Evolutionary conservation across 2,797 vertebrate genomes (phyloP), one percentile per base, ranked within the genome.

Genomic region (Australoheros facetus): DNA sequence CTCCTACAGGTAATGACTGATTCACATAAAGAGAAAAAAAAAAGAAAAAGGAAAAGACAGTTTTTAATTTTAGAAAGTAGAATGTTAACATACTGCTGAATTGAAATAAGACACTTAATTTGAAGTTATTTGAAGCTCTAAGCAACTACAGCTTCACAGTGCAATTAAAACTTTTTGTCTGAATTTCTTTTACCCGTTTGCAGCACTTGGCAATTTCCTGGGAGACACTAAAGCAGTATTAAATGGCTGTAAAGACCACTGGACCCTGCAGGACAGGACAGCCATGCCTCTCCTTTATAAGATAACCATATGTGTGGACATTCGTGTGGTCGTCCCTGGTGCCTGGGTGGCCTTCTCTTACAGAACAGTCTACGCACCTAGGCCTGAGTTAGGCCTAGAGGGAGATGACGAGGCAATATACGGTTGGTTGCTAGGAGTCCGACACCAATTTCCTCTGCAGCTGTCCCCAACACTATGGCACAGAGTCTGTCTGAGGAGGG

Each of bases 271-370:
- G 85, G 86, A 85, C 30, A 39, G 45, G 17, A 17, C 34, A 4
- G 5, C 53, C 14, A 60, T 95, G 48, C 94, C 94, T 0, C 54
- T 66, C n/a, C 92, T 95, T 23, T 83, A 53, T 30, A 88, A 93
- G 71, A 89, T 95, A 89, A 96, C 94, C 0, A 90, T 95, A 70
- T 96, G 96, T 4, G 83, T 96, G 11, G 90, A 96, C 39, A 26
- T 96, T 4, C 92, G 90, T 0, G 89, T 95, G 77, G 51, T 94
- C 4, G 77, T 62, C 6, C 88, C 92, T 0, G 94, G 95, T 5
- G 21, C 85, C 32, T 96, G 95, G 96, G 91, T 92, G 66, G 95
- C 94, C 26, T 96, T 95, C 83, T 93, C 93, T 11, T 96, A 96
- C 89, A 89, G 82, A 81, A 90, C 92, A 0, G 62, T 73, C 19